Evolutionary conservation across 2,797 vertebrate genomes (phyloP), one percentile per base, ranked within the genome.

Genomic region (Acanthornis magna): DNA sequence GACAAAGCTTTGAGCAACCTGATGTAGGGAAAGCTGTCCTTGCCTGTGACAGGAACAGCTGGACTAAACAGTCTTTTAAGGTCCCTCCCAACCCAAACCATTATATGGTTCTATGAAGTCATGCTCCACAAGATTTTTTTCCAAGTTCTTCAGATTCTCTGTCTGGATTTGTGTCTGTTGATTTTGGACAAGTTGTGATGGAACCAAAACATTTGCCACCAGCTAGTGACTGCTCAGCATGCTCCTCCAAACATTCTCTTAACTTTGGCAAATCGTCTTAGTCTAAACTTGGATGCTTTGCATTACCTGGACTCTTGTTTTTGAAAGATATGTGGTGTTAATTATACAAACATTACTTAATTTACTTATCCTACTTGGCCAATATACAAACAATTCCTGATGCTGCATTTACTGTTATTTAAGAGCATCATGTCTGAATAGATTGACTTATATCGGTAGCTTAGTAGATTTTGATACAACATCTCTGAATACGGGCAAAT

Each of bases 31-130:
- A 85, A 82, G 13, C 9, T 48, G 21, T 43, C 16, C 36, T 48
- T 42, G 18, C 0, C 22, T 21, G 7, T 34, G 11, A 19, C 9
- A 61, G 23, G 9, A 3, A 6, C 4, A 3, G 1, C 7, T 58
- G 16, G 17, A 57, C 34, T 40, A 48, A 45, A 45, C 11, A 3
- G 26, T 13, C 16, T n/a, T 74, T 36, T 67, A 66, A 57, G 5
- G 15, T 45, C 13, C 6, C 15, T 82, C 45, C 26, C 10, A 73
- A 42, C 6, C 7, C 8, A 48, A 71, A 62, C 1, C 27, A 4
- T 60, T 54, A 13, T 7, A 47, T 20, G 12, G 47, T 53, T 43
- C 8, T 36, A 25, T 36, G 11, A 38, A 25, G 51, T 29, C 8
- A 50, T 27, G 6, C 3, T 79, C 57, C 66, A 57, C 21, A 50